Base-by-base conservation (phyloP, 2,888 invertebrate genomes). In the Taenaris catops region DNA sequence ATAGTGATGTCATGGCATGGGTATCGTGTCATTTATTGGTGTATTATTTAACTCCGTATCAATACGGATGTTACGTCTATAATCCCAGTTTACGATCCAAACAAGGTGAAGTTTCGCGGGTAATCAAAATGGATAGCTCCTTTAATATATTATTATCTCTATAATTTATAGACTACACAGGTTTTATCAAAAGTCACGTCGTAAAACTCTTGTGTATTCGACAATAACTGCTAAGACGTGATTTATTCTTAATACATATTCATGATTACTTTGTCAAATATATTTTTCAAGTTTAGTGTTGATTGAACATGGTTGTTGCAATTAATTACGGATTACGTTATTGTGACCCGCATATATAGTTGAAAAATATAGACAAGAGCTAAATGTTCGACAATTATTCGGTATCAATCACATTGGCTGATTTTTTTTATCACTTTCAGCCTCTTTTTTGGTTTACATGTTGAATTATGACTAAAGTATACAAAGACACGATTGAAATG, bases 261-360 rank as follows among this genome's bases (percentile, higher is more conserved):
- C 60, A 76, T 72, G 65, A 64, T 63, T 56, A 53, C 49, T 59
- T 58, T 72, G 70, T 69, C 72, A 25, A 20, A 72, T 67, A 62
- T 71, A 67, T 72, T 76, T 76, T 69, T 70, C 66, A 66, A 66
- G 60, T 59, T 60, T 68, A 59, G 60, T 62, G 62, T 69, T 78
- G 73, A 80, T 76, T 71, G 63, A 76, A 71, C 63, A 66, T 59
- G 65, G 64, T 73, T 62, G 64, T 62, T 69, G 21, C 8, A 17
- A 25, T 33, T 20, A 32, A 23, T 32, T 78, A n/a, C n/a, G n/a
- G n/a, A n/a, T n/a, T n/a, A n/a, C n/a, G n/a, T n/a, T n/a, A n/a
- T n/a, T n/a, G n/a, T n/a, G n/a, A n/a, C n/a, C n/a, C n/a, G n/a
- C n/a, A n/a, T n/a, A n/a, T n/a, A n/a, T n/a, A n/a, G n/a, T n/a